A percentile compares a stretch with the other conserved stretches of the same genome.
These are phyloP conservation scores for Adrianichthys oophorus DNA, from an alignment of 2,797 vertebrate genomes.

Conservation along the genomic window DNA sequence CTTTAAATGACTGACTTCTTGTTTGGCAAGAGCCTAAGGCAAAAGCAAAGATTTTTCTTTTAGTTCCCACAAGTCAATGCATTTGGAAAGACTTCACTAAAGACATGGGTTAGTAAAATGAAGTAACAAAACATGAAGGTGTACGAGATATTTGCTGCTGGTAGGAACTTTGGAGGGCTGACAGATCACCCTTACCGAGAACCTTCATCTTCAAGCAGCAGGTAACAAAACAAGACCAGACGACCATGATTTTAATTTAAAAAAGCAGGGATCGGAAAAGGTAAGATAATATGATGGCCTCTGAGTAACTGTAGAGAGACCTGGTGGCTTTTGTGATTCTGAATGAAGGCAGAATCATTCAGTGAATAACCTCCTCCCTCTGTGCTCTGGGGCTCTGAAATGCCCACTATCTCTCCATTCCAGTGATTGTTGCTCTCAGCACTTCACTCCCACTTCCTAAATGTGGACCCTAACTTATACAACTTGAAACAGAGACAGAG, in stretches of 20 bases:
- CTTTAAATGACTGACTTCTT: conserved; percentile 48
- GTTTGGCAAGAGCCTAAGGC: conserved; percentile 49
- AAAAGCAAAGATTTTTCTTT: conserved; percentile 46
- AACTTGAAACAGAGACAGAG: conserved; percentile 46
- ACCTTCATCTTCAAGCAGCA: conserved; percentile 39
- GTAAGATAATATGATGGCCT: conserved; percentile 43
- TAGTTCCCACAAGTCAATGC: conserved; percentile 42
- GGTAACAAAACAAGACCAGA: conserved; percentile 44
- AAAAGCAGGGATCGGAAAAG: conserved; percentile 42
- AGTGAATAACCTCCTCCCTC: conserved; percentile 41
- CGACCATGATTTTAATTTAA: conserved; percentile 38
- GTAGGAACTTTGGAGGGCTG: conserved; percentile 20
- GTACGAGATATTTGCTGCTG: conserved; percentile 36
- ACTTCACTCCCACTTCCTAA: conserved; percentile 47
- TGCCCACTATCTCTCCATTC: conserved; percentile 53
- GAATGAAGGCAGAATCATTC: conserved; percentile 49
- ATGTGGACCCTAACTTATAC: conserved; percentile 60
- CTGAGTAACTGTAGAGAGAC: conserved; percentile 47
- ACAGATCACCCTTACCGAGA: conserved; percentile 49
- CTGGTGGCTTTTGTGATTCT: conserved; percentile 59
- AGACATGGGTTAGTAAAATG: conserved; percentile 49
- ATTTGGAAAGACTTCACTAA: conserved; percentile 50
- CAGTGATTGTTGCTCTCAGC: conserved; percentile 40
- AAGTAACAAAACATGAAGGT: conserved; percentile 45
- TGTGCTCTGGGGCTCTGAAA: conserved; percentile 46